These are phyloP conservation scores for Taeniopygia guttata DNA, from an alignment of 2,797 vertebrate species.

Conservation along the genomic window DNA sequence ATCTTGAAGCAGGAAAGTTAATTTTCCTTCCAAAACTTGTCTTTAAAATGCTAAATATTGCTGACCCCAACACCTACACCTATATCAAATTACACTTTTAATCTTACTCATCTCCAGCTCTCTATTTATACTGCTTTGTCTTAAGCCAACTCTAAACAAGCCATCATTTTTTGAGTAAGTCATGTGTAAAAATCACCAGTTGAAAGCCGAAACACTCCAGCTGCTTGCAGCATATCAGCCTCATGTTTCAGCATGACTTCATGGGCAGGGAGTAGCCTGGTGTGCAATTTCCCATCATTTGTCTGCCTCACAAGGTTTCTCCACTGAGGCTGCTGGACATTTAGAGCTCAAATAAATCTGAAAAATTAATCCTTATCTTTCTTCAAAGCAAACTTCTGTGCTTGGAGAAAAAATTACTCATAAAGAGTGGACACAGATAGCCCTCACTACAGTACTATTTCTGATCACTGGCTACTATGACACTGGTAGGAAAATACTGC, in stretches of 20 bases:
- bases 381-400: neutral
- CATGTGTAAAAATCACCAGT: neutral
- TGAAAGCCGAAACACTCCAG: neutral
- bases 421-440: rapidly evolving
- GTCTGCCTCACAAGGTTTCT: neutral
- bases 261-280: neutral
- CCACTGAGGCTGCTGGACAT: neutral
- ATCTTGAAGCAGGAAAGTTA: neutral
- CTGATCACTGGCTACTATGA: neutral
- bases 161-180: neutral
- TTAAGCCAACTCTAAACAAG: slow-evolving; percentile 31
- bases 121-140: neutral
- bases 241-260: slow-evolving; percentile 6
- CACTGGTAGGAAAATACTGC: neutral
- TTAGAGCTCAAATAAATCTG: neutral
- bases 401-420: neutral
- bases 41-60: neutral
- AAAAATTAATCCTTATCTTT: neutral
- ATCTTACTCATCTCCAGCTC: neutral
- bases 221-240: neutral
- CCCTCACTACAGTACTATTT: neutral
- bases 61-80: neutral
- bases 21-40: neutral
- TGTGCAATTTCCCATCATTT: neutral
- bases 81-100: neutral